Evolutionary conservation across 2,113 vertebrate species (phyloP), one percentile per base, ranked within the genome.

Genomic region (Upupa epops): DNA sequence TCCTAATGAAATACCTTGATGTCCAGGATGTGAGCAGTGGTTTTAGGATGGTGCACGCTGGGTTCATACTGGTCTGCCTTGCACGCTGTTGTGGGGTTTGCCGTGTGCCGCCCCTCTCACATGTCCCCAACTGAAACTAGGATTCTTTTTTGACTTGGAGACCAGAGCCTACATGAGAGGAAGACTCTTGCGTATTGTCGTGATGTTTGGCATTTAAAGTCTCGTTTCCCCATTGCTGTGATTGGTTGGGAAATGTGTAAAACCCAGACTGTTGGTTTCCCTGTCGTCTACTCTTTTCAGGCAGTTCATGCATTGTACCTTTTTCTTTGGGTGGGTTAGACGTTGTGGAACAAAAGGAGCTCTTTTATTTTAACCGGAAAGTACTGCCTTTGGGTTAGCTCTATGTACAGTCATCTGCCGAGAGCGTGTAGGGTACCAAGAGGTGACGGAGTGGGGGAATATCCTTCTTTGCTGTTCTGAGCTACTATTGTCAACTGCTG

Each of bases 401-500:
- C 48, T 76, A 92, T 84, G 87, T 96, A 83, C 77, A 91, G 92
- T 92, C 91, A 96, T 85, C 77, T 71, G 81, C 88, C 85, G 95
- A 96, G 96, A 95, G 83, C 95, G 95, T 90, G 65, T 96, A 92
- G 94, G 95, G 95, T 96, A 97, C 95, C 92, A 93, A 87, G 96
- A 96, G 83, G 94, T 89, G 87, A 96, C 19, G 81, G 96, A 95
- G 94, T 95, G 93, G 94, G 96, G 94, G 88, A 91, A 96, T 97
- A 96, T 95, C 94, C 94, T 97, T 97, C 96, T 96, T 97, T 97
- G 97, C 97, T 97, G 96, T 97, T 97, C 95, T 96, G 97, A 97
- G 97, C 97, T 98, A 98, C 96, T 97, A 96, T 97, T 98, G 98
- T 97, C 96, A 97, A 97, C 97, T 98, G 98, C 98, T 98, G 98